Percentiles rank a stretch among this genome's conserved stretches.
phyloP scores from a whole-genome alignment of 2,888 invertebrate genomes.

The Torymus tubicola region DNA sequence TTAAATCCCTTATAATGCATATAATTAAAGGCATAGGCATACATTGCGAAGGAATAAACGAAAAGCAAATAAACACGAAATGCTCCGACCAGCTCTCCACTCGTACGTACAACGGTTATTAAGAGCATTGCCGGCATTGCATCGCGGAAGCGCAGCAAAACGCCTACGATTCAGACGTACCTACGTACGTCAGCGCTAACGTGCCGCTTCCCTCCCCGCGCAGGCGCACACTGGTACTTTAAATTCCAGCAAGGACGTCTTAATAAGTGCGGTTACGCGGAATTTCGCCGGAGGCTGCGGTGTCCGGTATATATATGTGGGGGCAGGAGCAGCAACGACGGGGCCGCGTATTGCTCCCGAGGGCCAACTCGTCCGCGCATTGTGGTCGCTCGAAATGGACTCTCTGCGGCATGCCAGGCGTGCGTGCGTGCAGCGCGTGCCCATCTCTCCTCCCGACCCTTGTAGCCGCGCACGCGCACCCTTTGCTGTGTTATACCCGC shows the following conservation, averaged over 20 bases:
- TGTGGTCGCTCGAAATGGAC: slow-evolving; percentile 73
- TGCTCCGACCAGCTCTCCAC: no score
- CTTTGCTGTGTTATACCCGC: no score
- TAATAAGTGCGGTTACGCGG: slow-evolving; percentile 74
- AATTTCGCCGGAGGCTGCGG: slow-evolving; percentile 65
- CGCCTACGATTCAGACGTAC: slow-evolving; percentile 33
- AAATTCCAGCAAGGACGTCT: slow-evolving; percentile 73
- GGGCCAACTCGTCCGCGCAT: slow-evolving; percentile 66
- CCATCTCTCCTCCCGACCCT: slow-evolving; percentile 58
- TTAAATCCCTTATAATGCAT: slow-evolving; percentile 4
- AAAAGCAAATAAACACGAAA: background rate
- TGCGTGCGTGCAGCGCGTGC: slow-evolving; percentile 60
- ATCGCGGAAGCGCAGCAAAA: slow-evolving; percentile 25
- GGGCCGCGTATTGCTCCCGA: background rate
- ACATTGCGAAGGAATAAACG: background rate
- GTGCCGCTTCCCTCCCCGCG: slow-evolving; percentile 4
- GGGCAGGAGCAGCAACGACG: slow-evolving; percentile 61
- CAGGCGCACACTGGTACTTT: slow-evolving; percentile 61
- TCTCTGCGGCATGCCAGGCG: slow-evolving; percentile 69
- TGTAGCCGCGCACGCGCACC: background rate
- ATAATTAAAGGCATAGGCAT: slow-evolving; percentile 23
- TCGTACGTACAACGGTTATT: slow-evolving; percentile 19
- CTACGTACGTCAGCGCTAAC: slow-evolving; percentile 34
- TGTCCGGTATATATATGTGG: background rate
- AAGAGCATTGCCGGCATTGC: slow-evolving; percentile 15